phyloP scores from a whole-genome alignment of 2,113 vertebrate genomes.

The Megaceryle maxima region DNA sequence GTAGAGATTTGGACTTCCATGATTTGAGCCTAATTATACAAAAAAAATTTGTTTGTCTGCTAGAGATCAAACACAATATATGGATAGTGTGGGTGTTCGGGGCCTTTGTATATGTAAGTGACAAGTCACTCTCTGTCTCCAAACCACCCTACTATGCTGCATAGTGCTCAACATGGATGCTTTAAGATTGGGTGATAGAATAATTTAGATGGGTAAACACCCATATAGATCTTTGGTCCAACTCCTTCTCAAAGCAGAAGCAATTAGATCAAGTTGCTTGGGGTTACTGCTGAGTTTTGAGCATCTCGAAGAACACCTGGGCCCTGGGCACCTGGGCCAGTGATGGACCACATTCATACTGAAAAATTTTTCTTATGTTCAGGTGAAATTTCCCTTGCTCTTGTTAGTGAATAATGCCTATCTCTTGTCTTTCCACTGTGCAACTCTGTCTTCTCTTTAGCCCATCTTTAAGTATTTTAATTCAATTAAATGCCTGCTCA shows the following conservation, averaged over 20 bases:
- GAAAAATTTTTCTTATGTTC: neutral
- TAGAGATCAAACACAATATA: neutral
- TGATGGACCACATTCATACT: neutral
- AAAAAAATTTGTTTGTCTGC: neutral
- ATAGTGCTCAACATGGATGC: neutral
- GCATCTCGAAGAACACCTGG: neutral
- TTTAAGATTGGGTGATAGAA: neutral
- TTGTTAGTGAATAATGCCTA: neutral
- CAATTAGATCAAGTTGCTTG: neutral
- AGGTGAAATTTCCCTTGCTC: neutral
- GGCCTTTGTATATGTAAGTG: neutral
- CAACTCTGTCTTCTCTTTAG: neutral
- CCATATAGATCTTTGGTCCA: neutral
- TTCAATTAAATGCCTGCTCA: neutral
- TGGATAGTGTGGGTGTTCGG: neutral
- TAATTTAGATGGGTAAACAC: neutral
- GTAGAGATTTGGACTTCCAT: neutral
- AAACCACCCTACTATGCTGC: neutral
- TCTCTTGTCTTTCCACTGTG: neutral
- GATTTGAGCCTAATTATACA: neutral
- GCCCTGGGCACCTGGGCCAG: too few relatives aligned
- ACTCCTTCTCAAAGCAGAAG: neutral
- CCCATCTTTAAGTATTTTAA: neutral
- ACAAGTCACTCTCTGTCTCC: neutral
- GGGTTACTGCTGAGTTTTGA: neutral